Evolutionary conservation across 1,140 invertebrate species (phyloP), one percentile per base, ranked within the genome.

Genomic region (Lepidurus couesii): DNA sequence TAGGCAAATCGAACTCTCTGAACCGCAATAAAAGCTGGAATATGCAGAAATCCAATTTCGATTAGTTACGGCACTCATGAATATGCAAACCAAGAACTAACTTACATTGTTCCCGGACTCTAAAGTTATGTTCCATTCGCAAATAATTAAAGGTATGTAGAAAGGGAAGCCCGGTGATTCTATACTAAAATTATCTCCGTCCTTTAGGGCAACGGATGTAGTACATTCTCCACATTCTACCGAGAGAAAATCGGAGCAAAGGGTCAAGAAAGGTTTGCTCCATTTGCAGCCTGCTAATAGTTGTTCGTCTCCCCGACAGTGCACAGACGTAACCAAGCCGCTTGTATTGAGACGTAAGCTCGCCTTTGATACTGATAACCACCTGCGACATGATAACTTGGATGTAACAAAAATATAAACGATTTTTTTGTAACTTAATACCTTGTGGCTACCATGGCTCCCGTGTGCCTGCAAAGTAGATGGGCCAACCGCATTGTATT

Each of bases 281-380:
- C 78, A 79, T 24, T 44, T 42, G 21, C 78, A 79, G 43, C 75
- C 73, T 7, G 26, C 44, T 6, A 79, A n/a, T 5, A 75, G 34
- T 45, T 79, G 78, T 44, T 79, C 78, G 34, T 79, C 78, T 47
- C 78, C 78, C 75, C 78, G 78, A 75, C 78, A 79, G 24, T 75
- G 73, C 16, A 44, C 42, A 6, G 44, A 53, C 21, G 53, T 26
- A n/a, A 45, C 44, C 8, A 34, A 42, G 42, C 44, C 26, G 42
- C 34, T 77, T 47, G 16, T 16, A 77, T 77, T 24, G 34, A 77
- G 76, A 24, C 44, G 44, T 24, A 77, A 7, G 42, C 34, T 47
- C 53, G 45, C 76, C 53, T 77, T 77, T 9, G 11, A 34, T 34
- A 45, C 16, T 11, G 44, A 43, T 24, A 65, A 47, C 76, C 76